Evolutionary conservation across 2,888 invertebrate species (phyloP).

Genomic region (Agrilus mali): DNA sequence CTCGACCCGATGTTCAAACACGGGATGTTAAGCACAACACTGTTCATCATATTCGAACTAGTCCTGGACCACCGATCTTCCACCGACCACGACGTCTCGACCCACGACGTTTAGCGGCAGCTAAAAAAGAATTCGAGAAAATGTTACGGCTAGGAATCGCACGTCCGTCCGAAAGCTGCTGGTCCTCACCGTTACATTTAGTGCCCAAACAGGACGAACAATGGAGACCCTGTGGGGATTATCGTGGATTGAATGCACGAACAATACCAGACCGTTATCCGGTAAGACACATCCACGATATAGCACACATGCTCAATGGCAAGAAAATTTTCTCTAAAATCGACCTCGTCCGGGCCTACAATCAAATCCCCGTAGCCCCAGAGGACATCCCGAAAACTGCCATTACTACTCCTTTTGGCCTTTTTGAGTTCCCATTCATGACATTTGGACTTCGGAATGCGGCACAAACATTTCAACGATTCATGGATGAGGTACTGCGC

Average conservation of each 20-base stretch:
- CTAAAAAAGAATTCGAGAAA: no score
- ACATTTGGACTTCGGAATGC: conserved; percentile 29
- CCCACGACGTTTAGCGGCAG: no score
- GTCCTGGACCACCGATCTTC: no score
- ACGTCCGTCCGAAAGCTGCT: no score
- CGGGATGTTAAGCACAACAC: no score
- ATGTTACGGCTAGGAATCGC: no score
- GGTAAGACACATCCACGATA: conserved; percentile 24
- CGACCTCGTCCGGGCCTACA: conserved; percentile 26
- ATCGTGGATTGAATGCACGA: conserved; percentile 15
- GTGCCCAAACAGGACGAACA: conserved; percentile 14
- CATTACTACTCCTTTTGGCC: conserved; percentile 13
- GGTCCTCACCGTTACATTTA: conserved; percentile 8
- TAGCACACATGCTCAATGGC: conserved; percentile 18
- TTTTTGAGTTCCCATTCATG: conserved; percentile 22
- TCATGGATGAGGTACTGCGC: conserved; percentile 22
- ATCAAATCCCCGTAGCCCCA: conserved; percentile 24
- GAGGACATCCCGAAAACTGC: conserved; percentile 23
- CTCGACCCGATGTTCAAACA: no score
- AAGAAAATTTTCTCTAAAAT: conserved; percentile 20
- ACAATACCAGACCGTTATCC: conserved; percentile 35
- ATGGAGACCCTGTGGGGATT: conserved; percentile 20
- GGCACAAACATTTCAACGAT: conserved; percentile 28
- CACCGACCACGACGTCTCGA: no score
- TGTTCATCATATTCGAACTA: no score